Evolutionary conservation across 2,888 invertebrate genomes (phyloP).

Genomic region (Tinea semifulvella): DNA sequence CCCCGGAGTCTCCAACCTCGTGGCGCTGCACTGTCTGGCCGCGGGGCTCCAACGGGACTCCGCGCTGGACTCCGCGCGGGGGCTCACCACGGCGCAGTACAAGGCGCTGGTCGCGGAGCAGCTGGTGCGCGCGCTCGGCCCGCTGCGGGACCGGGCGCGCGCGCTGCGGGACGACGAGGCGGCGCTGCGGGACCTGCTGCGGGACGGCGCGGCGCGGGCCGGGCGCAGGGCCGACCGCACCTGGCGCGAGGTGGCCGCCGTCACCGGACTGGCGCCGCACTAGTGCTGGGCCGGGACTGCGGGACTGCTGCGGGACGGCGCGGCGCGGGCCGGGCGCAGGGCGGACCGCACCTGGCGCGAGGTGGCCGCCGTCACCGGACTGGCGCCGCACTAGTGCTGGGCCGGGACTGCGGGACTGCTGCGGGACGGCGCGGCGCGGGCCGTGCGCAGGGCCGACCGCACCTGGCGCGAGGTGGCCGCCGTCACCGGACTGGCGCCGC

Average conservation of each 20-base stretch:
- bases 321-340: constrained; percentile 68
- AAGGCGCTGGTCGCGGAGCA: constrained; percentile 24
- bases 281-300: constrained; percentile 21
- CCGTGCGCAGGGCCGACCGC: constrained; percentile 66
- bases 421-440: constrained; percentile 55
- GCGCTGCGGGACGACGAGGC: constrained; percentile 64
- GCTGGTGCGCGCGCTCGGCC: constrained; percentile 29
- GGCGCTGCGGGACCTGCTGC: constrained; percentile 71
- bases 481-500: constrained; percentile 60
- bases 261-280: no score
- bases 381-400: constrained; percentile 21
- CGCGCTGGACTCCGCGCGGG: constrained; percentile 71
- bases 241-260: constrained; percentile 69
- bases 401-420: constrained; percentile 16
- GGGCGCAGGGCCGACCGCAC: constrained; percentile 71
- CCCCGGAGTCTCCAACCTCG: constrained; percentile 90
- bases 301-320: constrained; percentile 22
- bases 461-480: constrained; percentile 67
- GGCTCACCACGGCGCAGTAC: constrained; percentile 78
- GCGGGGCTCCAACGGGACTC: constrained; percentile 72
- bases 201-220: constrained; percentile 72
- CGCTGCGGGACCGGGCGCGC: constrained; percentile 73
- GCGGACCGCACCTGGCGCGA: constrained; percentile 67
- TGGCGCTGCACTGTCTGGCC: constrained; percentile 82
- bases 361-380: constrained; percentile 68